Evolutionary conservation across 2,888 invertebrate species (phyloP).

Genomic region (Acrobasis repandana): DNA sequence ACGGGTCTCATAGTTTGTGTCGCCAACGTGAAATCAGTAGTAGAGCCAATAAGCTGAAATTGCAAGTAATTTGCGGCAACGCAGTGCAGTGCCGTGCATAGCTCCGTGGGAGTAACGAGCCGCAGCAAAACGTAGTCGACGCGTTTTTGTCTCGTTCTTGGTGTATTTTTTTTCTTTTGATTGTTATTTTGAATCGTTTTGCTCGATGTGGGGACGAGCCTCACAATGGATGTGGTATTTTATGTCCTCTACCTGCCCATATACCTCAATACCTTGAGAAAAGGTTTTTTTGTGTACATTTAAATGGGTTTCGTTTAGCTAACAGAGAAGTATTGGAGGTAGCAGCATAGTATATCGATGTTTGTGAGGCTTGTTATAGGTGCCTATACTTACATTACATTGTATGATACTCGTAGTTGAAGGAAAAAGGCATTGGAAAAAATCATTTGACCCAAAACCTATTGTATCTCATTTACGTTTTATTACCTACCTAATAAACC

Average conservation of each 20-base stretch:
- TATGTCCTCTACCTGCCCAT: conserved; percentile 37
- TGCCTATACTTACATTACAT: no score
- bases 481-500: no score
- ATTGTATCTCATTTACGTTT: no score
- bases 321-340: conserved; percentile 11
- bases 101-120: conserved; percentile 56
- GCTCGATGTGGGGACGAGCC: conserved; percentile 48
- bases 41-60: conserved; percentile 29
- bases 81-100: conserved; percentile 37
- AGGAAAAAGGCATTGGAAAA: no score
- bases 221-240: conserved; percentile 55
- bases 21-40: conserved; percentile 17
- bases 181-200: conserved; percentile 61
- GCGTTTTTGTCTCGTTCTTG: conserved; percentile 44
- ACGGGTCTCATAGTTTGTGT: conserved; percentile 23
- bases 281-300: conserved; percentile 26
- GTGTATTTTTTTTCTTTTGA: conserved; percentile 44
- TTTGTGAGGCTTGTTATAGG: conserved; percentile 14
- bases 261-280: conserved; percentile 26
- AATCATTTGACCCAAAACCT: no score
- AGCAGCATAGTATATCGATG: neutral
- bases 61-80: conserved; percentile 47
- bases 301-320: conserved; percentile 29
- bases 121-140: conserved; percentile 56
- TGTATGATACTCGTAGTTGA: no score